Conservation (phyloP, 2,888 invertebrate genomes). For the Polyploca ridens region DNA sequence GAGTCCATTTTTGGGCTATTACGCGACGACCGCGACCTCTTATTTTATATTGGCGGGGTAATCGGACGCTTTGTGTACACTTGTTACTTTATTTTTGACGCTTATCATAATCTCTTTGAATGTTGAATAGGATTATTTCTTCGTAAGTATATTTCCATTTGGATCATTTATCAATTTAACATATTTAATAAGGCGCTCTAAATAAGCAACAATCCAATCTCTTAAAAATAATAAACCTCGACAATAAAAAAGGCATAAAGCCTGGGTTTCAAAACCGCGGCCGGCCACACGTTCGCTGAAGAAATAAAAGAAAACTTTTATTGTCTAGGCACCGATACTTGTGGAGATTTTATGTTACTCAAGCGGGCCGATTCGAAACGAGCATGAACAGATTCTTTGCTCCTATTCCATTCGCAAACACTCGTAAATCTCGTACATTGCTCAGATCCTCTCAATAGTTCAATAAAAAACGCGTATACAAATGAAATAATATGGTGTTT, state of each 20-base stretch:
- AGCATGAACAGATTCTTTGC: slow-evolving; percentile 60
- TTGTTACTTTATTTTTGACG: slow-evolving; percentile 42
- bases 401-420: slow-evolving; percentile 57
- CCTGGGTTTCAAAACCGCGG: slow-evolving; percentile 22
- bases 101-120: slow-evolving; percentile 51
- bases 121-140: slow-evolving; percentile 34
- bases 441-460: slow-evolving; percentile 61
- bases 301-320: slow-evolving; percentile 64
- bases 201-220: neutral
- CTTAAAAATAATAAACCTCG: neutral
- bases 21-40: slow-evolving; percentile 40
- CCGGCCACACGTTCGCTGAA: slow-evolving; percentile 41
- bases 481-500: slow-evolving; percentile 36
- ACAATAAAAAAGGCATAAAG: neutral
- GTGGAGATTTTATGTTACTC: slow-evolving; percentile 64
- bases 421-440: slow-evolving; percentile 69
- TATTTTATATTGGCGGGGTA: slow-evolving; percentile 55
- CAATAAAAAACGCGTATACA: slow-evolving; percentile 48
- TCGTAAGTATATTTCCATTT: too few species aligned
- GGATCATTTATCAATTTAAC: too few species aligned
- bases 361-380: slow-evolving; percentile 45
- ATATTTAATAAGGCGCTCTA: too few species aligned
- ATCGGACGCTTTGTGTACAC: slow-evolving; percentile 51
- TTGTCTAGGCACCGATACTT: slow-evolving; percentile 43
- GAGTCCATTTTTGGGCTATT: slow-evolving; percentile 63